Base-by-base conservation (phyloP, 1,140 invertebrate species). In the Drosophila pseudoobscura region DNA sequence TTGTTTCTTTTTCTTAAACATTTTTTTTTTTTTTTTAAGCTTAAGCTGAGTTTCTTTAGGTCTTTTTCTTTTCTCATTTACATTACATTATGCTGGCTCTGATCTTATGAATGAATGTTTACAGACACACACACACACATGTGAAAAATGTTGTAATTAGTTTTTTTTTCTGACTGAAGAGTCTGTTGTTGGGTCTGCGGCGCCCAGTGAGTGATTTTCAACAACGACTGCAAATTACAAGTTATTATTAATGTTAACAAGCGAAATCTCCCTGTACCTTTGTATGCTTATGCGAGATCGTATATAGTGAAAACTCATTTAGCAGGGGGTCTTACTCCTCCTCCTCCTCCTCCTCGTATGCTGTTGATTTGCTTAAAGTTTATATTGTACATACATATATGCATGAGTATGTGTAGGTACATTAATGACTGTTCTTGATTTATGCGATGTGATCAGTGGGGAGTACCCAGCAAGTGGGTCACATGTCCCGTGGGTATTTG, bases 71-170 rank as follows among this genome's bases (percentile, higher is more conserved):
- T 71, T 87, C 74, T 66, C 83, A 80, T 64, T 82, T 80, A 80
- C 80, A 85, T 82, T 82, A 78, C 82, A 85, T 78, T 87, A 82
- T 88, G 78, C 74, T 85, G 83, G 35, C 26, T 85, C 43, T 49
- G 35, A 20, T 78, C 76, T 78, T 88, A 83, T 88, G 84, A 83
- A 88, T 88, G 75, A 88, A 88, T 79, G 75, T 88, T 88, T 88
- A 83, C 78, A 78, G 70, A 69, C 45, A 69, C 63, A 39, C 63
- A 39, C 35, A 35, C 35, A 39, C 35, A 13, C 35, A 39, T 83
- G 83, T 88, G 82, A 85, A 85, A 85, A 83, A 87, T 88, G 78
- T 88, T 88, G 83, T 89, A 88, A 88, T 88, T 88, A 88, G 78
- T 88, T 88, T 88, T 83, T 78, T 60, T 43, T 64, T 63, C 22